Evolutionary conservation across 2,797 vertebrate species (phyloP).

Genomic region (Sebastes wilsoni): DNA sequence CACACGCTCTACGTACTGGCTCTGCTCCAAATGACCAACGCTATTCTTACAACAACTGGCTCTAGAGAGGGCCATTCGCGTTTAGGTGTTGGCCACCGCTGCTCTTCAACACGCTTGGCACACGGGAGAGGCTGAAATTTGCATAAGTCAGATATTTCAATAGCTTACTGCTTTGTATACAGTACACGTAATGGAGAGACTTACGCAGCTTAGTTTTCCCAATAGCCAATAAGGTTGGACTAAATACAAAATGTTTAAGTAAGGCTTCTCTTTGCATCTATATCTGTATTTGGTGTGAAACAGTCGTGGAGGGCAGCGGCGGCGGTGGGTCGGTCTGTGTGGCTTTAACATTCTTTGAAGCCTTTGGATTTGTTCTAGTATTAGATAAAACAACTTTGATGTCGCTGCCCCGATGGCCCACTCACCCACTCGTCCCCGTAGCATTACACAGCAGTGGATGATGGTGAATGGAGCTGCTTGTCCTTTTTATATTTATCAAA

Average conservation of each 20-base stretch:
- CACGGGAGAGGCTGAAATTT: neutral
- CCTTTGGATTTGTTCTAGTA: neutral
- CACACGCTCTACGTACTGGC: too few species aligned
- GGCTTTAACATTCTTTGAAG: neutral
- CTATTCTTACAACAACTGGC: too few species aligned
- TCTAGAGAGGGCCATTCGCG: too few species aligned
- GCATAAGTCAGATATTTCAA: neutral
- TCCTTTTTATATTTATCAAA: slow-evolving; percentile 3
- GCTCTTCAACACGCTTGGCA: too few species aligned
- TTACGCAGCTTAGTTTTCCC: neutral
- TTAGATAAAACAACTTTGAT: slow-evolving; percentile 1
- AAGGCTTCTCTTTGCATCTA: neutral
- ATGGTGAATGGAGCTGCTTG: neutral
- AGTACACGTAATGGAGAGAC: neutral
- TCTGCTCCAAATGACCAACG: too few species aligned
- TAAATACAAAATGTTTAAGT: neutral
- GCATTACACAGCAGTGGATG: neutral
- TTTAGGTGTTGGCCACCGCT: too few species aligned
- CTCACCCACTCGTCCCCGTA: slow-evolving; percentile 15
- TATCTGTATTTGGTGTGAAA: neutral
- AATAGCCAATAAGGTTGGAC: neutral
- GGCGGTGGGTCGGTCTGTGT: neutral
- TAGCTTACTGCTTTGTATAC: neutral
- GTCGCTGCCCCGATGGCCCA: neutral
- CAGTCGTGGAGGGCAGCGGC: neutral